Percentiles rank a stretch among this genome's conserved stretches.
These are phyloP conservation scores for Latrodectus hesperus DNA, from an alignment of 2,888 invertebrate species.

Conservation along the genomic window DNA sequence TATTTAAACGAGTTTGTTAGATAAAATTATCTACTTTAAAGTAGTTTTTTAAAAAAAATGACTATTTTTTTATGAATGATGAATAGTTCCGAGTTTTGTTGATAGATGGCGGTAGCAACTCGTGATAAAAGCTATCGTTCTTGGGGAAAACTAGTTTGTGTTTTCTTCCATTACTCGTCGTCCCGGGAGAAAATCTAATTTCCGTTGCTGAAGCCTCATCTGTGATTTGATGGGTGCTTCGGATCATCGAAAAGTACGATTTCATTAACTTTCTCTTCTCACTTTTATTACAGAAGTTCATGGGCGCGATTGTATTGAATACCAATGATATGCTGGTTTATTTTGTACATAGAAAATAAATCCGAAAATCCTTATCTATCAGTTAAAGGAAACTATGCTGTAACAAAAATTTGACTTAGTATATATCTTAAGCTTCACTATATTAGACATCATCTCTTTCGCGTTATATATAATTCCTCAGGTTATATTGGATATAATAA, in stretches of 20 bases:
- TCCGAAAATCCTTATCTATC: no score
- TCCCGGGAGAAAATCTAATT: conserved; percentile 36
- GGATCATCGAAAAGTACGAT: not conserved
- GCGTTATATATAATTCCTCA: no score
- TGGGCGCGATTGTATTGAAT: not conserved
- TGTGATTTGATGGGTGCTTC: not conserved
- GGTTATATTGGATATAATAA: no score
- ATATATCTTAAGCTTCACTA: no score
- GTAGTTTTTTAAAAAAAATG: no score
- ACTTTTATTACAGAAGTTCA: not conserved
- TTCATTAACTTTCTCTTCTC: not conserved
- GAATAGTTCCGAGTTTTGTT: not conserved
- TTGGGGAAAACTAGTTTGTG: not conserved
- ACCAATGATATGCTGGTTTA: not conserved
- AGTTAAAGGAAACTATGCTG: no score
- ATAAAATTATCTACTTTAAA: no score
- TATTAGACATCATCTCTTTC: no score
- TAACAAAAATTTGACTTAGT: no score
- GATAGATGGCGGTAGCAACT: conserved; percentile 39
- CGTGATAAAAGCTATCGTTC: not conserved
- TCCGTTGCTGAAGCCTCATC: conserved; percentile 26
- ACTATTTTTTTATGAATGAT: no score
- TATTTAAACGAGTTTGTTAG: no score
- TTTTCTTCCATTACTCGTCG: not conserved
- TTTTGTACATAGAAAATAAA: not conserved